Conservation (phyloP, 2,113 vertebrate species). For the Lathamus discolor region DNA sequence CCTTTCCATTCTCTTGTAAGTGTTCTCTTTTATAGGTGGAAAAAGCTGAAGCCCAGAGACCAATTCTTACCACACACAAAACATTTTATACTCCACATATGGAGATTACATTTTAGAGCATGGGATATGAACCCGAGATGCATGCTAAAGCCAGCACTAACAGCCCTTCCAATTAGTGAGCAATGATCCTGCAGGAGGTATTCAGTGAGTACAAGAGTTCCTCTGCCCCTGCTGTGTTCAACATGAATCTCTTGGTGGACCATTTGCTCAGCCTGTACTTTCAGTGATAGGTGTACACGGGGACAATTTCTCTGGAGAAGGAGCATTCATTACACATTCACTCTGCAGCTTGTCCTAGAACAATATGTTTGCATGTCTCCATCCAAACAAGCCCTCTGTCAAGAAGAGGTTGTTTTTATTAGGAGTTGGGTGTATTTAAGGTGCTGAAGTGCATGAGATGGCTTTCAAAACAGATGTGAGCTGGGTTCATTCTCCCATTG, state of each 20-base stretch:
- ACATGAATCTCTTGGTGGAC: not conserved
- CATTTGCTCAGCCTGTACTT: not conserved
- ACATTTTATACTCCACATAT: not conserved
- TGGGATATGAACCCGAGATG: rapidly evolving
- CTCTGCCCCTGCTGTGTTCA: not conserved
- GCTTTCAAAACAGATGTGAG: not conserved
- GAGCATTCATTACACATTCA: not conserved
- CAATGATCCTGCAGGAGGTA: not conserved
- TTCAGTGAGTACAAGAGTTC: not conserved
- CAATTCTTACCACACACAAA: not conserved
- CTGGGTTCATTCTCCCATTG: not conserved
- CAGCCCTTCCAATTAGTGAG: not conserved
- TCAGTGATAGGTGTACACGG: not conserved
- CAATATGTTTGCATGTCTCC: not conserved
- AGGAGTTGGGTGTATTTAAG: not conserved
- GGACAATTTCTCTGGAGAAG: not conserved
- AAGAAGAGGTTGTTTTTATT: not conserved
- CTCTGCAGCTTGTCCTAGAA: not conserved
- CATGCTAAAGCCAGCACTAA: not conserved
- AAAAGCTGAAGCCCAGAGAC: not conserved
- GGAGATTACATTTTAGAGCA: not conserved
- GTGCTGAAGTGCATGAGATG: not conserved
- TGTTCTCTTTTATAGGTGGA: not conserved
- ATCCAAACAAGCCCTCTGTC: not conserved
- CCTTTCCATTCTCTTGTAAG: not conserved